Evolutionary conservation across 2,113 vertebrate genomes (phyloP).

Genomic region (Beaufortia kweichowensis): DNA sequence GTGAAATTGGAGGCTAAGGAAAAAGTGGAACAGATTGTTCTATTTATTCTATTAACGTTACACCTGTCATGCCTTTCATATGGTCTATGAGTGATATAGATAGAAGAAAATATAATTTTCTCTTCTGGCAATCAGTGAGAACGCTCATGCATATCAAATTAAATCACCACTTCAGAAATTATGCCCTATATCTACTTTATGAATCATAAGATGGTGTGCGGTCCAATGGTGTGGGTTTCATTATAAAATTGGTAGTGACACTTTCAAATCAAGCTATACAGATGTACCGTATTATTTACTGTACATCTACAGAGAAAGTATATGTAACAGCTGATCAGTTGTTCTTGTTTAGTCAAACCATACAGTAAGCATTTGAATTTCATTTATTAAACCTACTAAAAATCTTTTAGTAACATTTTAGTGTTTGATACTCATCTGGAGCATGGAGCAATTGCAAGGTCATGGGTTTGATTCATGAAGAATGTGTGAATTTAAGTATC

Average conservation of each 20-base stretch:
- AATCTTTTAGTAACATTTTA: too few relatives aligned
- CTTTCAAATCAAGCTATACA: slow-evolving; percentile 4
- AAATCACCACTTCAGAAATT: slow-evolving; percentile 56
- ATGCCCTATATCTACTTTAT: background rate
- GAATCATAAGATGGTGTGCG: slow-evolving; percentile 53
- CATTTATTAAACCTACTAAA: too few relatives aligned
- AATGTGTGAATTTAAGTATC: too few relatives aligned
- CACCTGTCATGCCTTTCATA: slow-evolving; percentile 74
- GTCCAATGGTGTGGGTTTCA: background rate
- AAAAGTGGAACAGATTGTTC: slow-evolving; percentile 58
- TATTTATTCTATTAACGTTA: slow-evolving; percentile 67
- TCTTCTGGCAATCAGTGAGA: slow-evolving; percentile 65
- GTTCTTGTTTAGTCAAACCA: background rate
- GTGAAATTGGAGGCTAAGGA: background rate
- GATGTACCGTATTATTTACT: background rate
- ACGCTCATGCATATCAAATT: slow-evolving; percentile 68
- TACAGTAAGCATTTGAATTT: background rate
- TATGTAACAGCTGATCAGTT: background rate
- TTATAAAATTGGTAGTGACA: background rate
- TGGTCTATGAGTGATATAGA: slow-evolving; percentile 72
- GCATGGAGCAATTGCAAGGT: too few relatives aligned
- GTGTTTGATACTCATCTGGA: too few relatives aligned
- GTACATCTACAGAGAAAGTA: background rate
- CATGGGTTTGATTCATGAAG: too few relatives aligned
- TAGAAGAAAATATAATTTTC: slow-evolving; percentile 75